Evolutionary conservation across 2,797 vertebrate species (phyloP).

Genomic region (Pitangus sulphuratus): DNA sequence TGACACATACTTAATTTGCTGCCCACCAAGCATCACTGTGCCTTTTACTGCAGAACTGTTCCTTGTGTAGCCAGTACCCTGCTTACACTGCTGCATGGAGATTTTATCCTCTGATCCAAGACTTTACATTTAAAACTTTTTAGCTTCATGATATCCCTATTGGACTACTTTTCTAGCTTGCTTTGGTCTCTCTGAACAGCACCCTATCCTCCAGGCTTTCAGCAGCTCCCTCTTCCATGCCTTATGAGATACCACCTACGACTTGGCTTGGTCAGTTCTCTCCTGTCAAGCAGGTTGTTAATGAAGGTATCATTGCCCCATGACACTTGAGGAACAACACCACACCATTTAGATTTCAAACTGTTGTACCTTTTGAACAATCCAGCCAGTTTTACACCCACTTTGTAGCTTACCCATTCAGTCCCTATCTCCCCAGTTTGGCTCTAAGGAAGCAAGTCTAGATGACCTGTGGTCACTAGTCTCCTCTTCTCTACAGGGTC

Average conservation of each 20-base stretch:
- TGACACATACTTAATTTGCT: background rate
- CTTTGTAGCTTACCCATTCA: rapidly evolving
- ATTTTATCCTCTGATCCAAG: background rate
- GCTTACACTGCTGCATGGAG: background rate
- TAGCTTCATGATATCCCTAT: background rate
- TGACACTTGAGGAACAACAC: background rate
- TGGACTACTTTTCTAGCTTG: background rate
- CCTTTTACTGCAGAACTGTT: background rate
- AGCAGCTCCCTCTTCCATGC: background rate
- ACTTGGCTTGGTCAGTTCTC: background rate
- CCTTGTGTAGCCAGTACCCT: background rate
- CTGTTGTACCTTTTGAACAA: background rate
- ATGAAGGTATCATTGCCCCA: background rate
- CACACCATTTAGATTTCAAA: background rate
- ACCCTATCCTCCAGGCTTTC: background rate
- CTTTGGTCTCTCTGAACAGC: background rate
- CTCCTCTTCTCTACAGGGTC: background rate
- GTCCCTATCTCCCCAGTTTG: background rate
- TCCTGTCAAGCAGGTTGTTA: background rate
- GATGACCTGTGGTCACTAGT: background rate
- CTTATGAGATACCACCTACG: background rate
- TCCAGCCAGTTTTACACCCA: background rate
- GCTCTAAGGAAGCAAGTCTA: background rate
- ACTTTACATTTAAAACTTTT: background rate
- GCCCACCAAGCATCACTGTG: background rate